These are phyloP conservation scores for Microplitis deprimator DNA, from an alignment of 2,888 invertebrate species.

Conservation along the genomic window DNA sequence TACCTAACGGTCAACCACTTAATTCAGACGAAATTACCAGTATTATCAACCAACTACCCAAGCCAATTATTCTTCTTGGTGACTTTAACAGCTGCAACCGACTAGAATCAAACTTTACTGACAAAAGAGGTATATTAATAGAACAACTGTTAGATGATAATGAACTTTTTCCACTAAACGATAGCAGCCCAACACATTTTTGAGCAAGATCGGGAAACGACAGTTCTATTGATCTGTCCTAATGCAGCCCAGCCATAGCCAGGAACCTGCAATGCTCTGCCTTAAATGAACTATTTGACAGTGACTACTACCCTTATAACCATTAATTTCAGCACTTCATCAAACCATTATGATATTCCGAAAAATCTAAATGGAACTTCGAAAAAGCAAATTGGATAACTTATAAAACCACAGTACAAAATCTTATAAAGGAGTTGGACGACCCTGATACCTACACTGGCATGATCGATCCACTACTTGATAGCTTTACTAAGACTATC, in stretches of 20 bases:
- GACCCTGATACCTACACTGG: neutral
- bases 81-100: slow-evolving; percentile 52
- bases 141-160: slow-evolving; percentile 35
- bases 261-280: slow-evolving; percentile 16
- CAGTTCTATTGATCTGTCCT: slow-evolving; percentile 40
- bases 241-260: slow-evolving; percentile 19
- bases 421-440: neutral
- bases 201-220: slow-evolving; percentile 33
- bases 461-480: neutral
- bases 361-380: slow-evolving; percentile 39
- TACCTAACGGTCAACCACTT: slow-evolving; percentile 41
- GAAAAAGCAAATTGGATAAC: slow-evolving; percentile 43
- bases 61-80: slow-evolving; percentile 50
- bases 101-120: slow-evolving; percentile 41
- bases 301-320: slow-evolving; percentile 46
- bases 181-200: slow-evolving; percentile 42
- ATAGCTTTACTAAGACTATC: neutral
- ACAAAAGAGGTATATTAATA: slow-evolving; percentile 24
- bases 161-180: slow-evolving; percentile 41
- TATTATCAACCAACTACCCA: slow-evolving; percentile 49
- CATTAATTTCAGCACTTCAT: slow-evolving; percentile 7
- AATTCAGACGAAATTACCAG: slow-evolving; percentile 38
- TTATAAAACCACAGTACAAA: neutral
- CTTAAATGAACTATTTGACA: slow-evolving; percentile 20
- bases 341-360: neutral